phyloP scores from a whole-genome alignment of 2,113 vertebrate species.

The Arenaria interpres region DNA sequence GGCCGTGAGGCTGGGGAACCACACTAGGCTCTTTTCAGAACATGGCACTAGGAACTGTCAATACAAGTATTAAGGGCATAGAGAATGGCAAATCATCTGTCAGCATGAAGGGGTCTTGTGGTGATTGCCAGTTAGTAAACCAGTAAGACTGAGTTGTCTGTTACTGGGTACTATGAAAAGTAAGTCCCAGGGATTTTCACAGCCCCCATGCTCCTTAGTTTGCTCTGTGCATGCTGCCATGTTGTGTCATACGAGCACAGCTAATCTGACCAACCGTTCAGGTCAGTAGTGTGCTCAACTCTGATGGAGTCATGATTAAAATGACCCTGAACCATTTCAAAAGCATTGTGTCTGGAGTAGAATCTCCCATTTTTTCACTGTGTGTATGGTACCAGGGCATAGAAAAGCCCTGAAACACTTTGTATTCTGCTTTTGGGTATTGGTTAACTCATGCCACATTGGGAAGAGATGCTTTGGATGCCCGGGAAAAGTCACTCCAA shows the following conservation, averaged over 20 bases:
- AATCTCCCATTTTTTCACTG: neutral
- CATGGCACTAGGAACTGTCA: neutral
- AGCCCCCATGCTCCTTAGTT: neutral
- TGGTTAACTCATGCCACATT: fast-evolving
- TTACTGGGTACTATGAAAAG: neutral
- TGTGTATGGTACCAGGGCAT: fast-evolving
- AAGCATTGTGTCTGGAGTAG: neutral
- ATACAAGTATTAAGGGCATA: no score
- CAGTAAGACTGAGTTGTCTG: neutral
- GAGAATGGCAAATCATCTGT: neutral
- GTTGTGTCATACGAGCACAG: fast-evolving
- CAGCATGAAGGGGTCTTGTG: fast-evolving
- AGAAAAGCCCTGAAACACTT: neutral
- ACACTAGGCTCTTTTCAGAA: neutral
- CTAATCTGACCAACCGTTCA: neutral
- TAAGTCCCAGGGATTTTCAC: neutral
- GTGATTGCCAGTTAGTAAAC: neutral
- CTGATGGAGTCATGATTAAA: neutral
- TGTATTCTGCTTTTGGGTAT: neutral
- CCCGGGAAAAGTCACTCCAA: neutral
- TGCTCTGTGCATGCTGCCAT: neutral
- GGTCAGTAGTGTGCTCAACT: neutral
- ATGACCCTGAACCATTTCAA: neutral
- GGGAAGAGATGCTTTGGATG: neutral
- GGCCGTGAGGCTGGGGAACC: neutral